Percentiles rank a stretch among this genome's conserved stretches.
phyloP scores from a whole-genome alignment of 2,888 invertebrate species.

The Hymenopus coronatus region DNA sequence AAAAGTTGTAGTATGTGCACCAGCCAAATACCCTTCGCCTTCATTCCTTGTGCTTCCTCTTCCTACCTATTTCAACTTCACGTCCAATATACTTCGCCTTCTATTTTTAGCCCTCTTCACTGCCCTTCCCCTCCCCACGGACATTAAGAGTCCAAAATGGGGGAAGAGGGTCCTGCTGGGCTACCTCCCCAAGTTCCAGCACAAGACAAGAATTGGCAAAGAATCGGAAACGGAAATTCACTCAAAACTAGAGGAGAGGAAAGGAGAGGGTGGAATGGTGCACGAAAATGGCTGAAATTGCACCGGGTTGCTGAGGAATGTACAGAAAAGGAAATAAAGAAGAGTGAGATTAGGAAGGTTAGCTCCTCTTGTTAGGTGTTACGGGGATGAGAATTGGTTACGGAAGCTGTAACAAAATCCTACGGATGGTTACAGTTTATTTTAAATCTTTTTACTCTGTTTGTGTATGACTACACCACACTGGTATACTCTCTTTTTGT shows the following conservation, averaged over 20 bases:
- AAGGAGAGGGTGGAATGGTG: neutral
- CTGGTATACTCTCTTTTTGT: neutral
- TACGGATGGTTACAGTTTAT: neutral
- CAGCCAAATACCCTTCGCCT: neutral
- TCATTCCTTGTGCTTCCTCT: neutral
- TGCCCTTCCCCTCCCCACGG: neutral
- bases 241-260: slow-evolving; percentile 15
- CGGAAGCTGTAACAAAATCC: neutral
- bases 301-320: neutral
- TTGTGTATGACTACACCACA: neutral
- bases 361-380: neutral
- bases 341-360: neutral
- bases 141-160: slow-evolving; percentile 1
- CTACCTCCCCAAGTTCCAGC: neutral
- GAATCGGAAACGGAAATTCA: slow-evolving; percentile 21
- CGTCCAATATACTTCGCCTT: neutral
- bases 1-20: neutral
- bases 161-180: neutral
- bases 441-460: neutral
- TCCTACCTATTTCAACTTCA: neutral
- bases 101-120: neutral
- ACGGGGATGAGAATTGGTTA: neutral
- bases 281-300: slow-evolving; percentile 22
- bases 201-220: slow-evolving; percentile 9
- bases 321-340: neutral